These are phyloP conservation scores for Carpatolechia fugitivella DNA, from an alignment of 2,888 invertebrate species.

Conservation along the genomic window DNA sequence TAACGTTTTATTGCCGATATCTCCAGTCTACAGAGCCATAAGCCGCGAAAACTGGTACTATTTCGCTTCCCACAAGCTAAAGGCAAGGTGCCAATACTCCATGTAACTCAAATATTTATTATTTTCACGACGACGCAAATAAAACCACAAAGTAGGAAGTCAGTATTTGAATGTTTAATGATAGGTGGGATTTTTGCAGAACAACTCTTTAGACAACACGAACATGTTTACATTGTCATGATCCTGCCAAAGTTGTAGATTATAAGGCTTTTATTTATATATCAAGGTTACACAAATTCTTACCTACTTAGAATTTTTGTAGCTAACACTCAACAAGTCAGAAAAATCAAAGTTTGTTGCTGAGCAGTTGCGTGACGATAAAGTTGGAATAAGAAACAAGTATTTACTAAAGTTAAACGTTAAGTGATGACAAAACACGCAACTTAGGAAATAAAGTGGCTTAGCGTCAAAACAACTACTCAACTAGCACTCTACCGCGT, in stretches of 20 bases:
- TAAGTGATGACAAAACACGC: conserved; percentile 29
- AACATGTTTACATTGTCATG: too few species aligned
- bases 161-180: conserved; percentile 9
- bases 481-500: neutral
- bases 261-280: neutral
- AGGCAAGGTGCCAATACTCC: conserved; percentile 57
- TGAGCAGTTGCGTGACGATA: neutral
- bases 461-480: neutral
- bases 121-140: conserved; percentile 6
- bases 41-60: conserved; percentile 48
- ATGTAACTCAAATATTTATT: conserved; percentile 18
- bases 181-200: neutral
- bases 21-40: conserved; percentile 51
- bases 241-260: neutral
- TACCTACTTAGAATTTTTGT: neutral
- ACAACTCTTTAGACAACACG: neutral
- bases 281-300: neutral
- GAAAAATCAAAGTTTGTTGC: neutral
- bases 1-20: conserved; percentile 68
- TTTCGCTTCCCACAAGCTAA: conserved; percentile 54
- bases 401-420: conserved; percentile 27
- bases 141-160: conserved; percentile 3
- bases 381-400: conserved; percentile 6
- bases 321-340: neutral
- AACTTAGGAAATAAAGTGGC: conserved; percentile 33